Percentiles rank a stretch among this genome's conserved stretches.
Evolutionary conservation across 2,797 vertebrate species (phyloP).

Genomic region (Gambusia yucatana): DNA sequence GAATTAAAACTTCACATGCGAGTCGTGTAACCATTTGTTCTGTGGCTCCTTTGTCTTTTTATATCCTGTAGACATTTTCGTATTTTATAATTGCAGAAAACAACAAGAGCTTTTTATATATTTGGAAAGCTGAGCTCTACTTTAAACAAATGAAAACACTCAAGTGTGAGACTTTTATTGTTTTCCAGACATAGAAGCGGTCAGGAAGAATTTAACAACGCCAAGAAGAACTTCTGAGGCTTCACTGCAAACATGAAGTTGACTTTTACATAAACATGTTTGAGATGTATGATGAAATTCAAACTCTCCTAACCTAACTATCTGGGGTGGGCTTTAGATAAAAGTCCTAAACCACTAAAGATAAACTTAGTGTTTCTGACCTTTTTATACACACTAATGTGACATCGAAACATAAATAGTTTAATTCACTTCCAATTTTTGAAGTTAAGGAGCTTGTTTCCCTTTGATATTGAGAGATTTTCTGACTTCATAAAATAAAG

Average conservation of each 20-base stretch:
- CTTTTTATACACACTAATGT: neutral
- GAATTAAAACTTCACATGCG: constrained; percentile 37
- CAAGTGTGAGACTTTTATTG: constrained; percentile 33
- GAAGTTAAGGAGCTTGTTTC: neutral
- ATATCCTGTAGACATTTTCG: constrained; percentile 14
- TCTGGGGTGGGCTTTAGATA: constrained; percentile 15
- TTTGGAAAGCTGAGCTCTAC: constrained; percentile 16
- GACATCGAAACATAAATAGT: neutral
- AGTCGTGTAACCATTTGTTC: constrained; percentile 29
- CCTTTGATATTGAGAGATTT: neutral
- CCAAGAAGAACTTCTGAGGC: constrained; percentile 26
- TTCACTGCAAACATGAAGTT: constrained; percentile 34
- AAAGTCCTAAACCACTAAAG: neutral
- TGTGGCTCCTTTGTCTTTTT: constrained; percentile 28
- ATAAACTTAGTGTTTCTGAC: neutral
- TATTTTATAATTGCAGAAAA: constrained; percentile 48
- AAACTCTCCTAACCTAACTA: constrained; percentile 23
- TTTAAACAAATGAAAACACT: constrained; percentile 36
- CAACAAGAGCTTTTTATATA: constrained; percentile 39
- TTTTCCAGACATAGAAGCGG: constrained; percentile 38
- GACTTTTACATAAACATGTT: constrained; percentile 41
- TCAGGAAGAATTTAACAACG: constrained; percentile 8
- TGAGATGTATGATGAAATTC: constrained; percentile 25
- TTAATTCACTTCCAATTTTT: neutral
- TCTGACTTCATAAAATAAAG: neutral